Base-by-base conservation (phyloP, 2,113 vertebrate species). In the Chloropsis cyanopogon region DNA sequence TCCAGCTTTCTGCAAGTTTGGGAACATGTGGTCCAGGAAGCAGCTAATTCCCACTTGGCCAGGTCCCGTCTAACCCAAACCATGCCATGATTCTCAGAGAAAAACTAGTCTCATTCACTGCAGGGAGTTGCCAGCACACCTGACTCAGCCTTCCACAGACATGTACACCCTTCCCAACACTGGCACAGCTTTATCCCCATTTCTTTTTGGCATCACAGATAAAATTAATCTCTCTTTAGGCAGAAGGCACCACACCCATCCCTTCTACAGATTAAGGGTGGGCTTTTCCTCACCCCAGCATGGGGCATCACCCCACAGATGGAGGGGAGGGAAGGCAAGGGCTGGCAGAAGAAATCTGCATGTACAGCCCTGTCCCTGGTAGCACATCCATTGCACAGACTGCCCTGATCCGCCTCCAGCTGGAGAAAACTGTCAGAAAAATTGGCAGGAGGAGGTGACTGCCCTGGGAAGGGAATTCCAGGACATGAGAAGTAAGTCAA, bases 221-320 rank as follows among this genome's bases (percentile, higher is more conserved):
- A 82, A 78, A 84, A 68, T 16, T 15, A 15, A 31, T 46, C 46
- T 42, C 44, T 37, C 7, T 19, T 64, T 26, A 69, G 61, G 57
- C 78, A 87, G 54, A 86, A 46, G 28, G 33, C 54, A 88, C 31
- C 39, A 37, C n/a, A 76, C 33, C 13, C 10, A 39, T 7, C 16
- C 31, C 37, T 76, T 69, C 50, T 14, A 41, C 10, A 10, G 9
- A 28, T 5, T 15, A 39, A 39, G 17, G 18, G 70, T 35, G 35
- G 11, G 49, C 26, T 87, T 53, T 47, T 64, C 54, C 61, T 65
- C 59, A 57, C 56, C 18, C 23, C 26, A 66, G 53, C 42, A 31
- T 0, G 0, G 24, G 5, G 9, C 44, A 61, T 44, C 53, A 35
- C 39, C 44, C 56, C 2, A 3, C 35, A 76, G 52, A 59, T 0